phyloP scores from a whole-genome alignment of 2,797 vertebrate species.

The Mastacembelus armatus region DNA sequence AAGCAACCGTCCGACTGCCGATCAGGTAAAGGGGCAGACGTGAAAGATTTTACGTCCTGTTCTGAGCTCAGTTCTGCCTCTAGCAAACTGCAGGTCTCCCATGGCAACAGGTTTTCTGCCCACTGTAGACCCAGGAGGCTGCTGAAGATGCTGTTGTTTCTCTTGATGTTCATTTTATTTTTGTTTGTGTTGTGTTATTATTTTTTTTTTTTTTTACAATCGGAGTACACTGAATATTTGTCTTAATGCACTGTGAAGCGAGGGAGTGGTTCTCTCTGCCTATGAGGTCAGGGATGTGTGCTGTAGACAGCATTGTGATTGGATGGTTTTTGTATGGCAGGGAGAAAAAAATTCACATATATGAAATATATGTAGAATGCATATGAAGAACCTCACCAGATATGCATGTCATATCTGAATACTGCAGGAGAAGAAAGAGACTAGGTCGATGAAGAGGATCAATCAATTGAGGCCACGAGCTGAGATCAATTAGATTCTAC shows the following conservation, averaged over 20 bases:
- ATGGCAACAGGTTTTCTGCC: slow-evolving; percentile 65
- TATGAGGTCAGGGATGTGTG: slow-evolving; percentile 76
- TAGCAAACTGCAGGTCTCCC: slow-evolving; percentile 59
- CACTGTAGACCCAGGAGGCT: slow-evolving; percentile 73
- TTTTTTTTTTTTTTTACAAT: slow-evolving; percentile 69
- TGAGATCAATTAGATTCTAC: slow-evolving; percentile 54
- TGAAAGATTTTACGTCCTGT: slow-evolving; percentile 49
- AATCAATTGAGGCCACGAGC: slow-evolving; percentile 58
- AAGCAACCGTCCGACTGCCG: slow-evolving; percentile 44
- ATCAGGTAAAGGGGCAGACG: slow-evolving; percentile 48
- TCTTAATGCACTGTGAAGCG: slow-evolving; percentile 90
- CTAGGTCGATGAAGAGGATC: slow-evolving; percentile 70
- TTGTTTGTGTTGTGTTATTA: slow-evolving; percentile 59
- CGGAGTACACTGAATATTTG: slow-evolving; percentile 87
- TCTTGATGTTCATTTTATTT: slow-evolving; percentile 55
- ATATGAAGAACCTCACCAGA: slow-evolving; percentile 71
- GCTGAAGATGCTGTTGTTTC: slow-evolving; percentile 76
- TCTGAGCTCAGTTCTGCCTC: slow-evolving; percentile 59
- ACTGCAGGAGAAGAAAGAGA: slow-evolving; percentile 58
- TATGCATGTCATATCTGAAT: slow-evolving; percentile 67
- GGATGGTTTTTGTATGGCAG: slow-evolving; percentile 74
- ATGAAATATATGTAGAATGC: slow-evolving; percentile 75
- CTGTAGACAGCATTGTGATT: slow-evolving; percentile 60
- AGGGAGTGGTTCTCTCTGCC: slow-evolving; percentile 75
- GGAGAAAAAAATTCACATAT: slow-evolving; percentile 63